Base-by-base conservation (phyloP, 1,140 invertebrate species). In the Periplaneta americana region DNA sequence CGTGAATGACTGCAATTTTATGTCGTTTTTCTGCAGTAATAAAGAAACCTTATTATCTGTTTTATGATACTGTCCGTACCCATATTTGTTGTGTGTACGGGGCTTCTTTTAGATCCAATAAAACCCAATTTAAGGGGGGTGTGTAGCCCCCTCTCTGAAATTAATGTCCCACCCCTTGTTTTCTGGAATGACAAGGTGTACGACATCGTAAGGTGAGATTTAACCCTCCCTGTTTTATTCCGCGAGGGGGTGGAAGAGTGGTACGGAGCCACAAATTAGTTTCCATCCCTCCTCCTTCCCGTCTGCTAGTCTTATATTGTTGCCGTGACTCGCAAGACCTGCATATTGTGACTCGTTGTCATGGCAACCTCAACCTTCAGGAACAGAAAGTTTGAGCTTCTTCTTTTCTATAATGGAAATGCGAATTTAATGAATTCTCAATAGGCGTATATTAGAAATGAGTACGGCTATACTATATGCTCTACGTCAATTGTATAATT, bases 41-140 rank as follows among this genome's bases (percentile, higher is more conserved):
- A 78, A 78, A 78, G 28, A 39, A 66, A 34, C 34, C 76, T 78
- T 78, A 78, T 78, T 78, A 78, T 78, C 34, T 31, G 76, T 78
- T 78, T 78, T 78, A 78, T 78, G 36, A 36, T 34, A n/a, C 76
- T 78, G 76, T 39, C 76, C 76, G 35, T 34, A 36, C 76, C 22
- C 76, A 78, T 78, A 78, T 78, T 78, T 78, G 35, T 36, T 66
- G 22, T 66, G 22, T 66, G 22, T 66, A 78, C 35, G 28, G n/a
- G 15, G 35, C 76, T 35, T 78, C 34, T 39, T 78, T 78, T 78
- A 78, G 76, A 78, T 78, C 76, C 36, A 78, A 78, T 78, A 78
- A 78, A 78, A 78, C 76, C 18, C 34, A 34, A 78, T 78, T 78
- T 36, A 78, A 31, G 74, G 76, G 28, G 22, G 4, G 48, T 66